Conservation (phyloP, 2,888 invertebrate genomes). For the Mythimna loreyi region DNA sequence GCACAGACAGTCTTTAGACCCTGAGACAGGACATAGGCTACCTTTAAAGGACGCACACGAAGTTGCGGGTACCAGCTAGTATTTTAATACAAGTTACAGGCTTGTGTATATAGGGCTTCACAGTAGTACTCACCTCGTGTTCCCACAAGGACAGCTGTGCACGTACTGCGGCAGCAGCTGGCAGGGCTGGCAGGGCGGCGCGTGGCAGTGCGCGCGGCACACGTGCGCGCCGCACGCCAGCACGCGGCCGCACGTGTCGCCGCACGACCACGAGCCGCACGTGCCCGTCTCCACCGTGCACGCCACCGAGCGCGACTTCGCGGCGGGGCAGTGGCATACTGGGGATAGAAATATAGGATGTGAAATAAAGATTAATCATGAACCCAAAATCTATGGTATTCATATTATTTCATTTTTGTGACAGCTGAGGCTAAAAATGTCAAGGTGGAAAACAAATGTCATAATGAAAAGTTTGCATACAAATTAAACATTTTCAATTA, state of each 20-base stretch:
- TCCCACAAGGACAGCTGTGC: slow-evolving; percentile 82
- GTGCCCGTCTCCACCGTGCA: slow-evolving; percentile 73
- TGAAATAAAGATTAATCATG: not conserved
- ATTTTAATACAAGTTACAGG: too few relatives aligned
- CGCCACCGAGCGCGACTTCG: slow-evolving; percentile 72
- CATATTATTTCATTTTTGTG: too few relatives aligned
- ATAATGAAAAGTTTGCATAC: too few relatives aligned
- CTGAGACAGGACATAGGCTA: too few relatives aligned
- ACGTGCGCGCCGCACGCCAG: slow-evolving; percentile 97
- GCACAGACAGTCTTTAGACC: too few relatives aligned
- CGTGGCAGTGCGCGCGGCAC: slow-evolving; percentile 96
- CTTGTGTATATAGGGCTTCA: too few relatives aligned
- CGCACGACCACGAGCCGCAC: slow-evolving; percentile 90
- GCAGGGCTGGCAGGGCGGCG: slow-evolving; percentile 94
- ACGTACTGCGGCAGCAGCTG: slow-evolving; percentile 81
- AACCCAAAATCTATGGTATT: not conserved
- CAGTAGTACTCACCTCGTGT: slow-evolving; percentile 61
- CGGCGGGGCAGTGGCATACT: slow-evolving; percentile 85
- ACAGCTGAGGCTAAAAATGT: not conserved
- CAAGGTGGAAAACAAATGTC: too few relatives aligned
- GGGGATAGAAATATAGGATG: not conserved
- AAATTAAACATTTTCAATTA: not conserved
- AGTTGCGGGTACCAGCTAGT: too few relatives aligned
- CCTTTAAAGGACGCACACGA: too few relatives aligned
- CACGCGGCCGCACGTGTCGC: slow-evolving; percentile 94